Evolutionary conservation across 2,113 vertebrate species (phyloP).

Genomic region (Nansenia antarctica): DNA sequence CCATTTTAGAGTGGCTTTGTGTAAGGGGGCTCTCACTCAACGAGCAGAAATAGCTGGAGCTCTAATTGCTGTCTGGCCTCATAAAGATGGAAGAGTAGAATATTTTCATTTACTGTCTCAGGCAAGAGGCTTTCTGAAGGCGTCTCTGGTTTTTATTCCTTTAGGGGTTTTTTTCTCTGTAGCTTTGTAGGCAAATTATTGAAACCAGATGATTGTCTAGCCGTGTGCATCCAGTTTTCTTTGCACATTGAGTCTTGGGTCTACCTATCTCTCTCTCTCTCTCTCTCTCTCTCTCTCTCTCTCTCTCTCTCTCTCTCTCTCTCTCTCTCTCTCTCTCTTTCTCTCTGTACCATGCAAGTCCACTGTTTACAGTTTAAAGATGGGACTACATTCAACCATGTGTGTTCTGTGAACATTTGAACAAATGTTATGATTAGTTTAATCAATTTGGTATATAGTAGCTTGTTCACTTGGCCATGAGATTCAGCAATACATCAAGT

Average conservation of each 20-base stretch:
- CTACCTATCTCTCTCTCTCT: slow-evolving; percentile 10
- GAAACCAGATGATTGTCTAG: slow-evolving; percentile 63
- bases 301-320: slow-evolving; percentile 16
- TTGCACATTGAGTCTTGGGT: slow-evolving; percentile 10
- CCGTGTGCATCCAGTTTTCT: slow-evolving; percentile 26
- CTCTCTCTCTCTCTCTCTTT: slow-evolving; percentile 10
- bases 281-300: slow-evolving; percentile 16
- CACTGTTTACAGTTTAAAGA: slow-evolving; percentile 57
- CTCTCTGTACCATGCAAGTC: slow-evolving; percentile 27
- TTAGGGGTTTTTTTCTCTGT: slow-evolving; percentile 20
- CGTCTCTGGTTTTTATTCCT: slow-evolving; percentile 49
- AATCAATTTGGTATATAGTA: slow-evolving; percentile 34
- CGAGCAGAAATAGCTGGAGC: slow-evolving; percentile 52
- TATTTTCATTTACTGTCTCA: slow-evolving; percentile 43
- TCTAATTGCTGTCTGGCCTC: slow-evolving; percentile 65
- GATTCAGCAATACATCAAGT: slow-evolving; percentile 5
- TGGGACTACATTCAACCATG: slow-evolving; percentile 33
- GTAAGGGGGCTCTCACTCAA: slow-evolving; percentile 43
- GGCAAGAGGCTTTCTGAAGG: slow-evolving; percentile 28
- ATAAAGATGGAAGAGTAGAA: slow-evolving; percentile 34
- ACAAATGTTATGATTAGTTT: slow-evolving; percentile 20
- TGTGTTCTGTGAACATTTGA: slow-evolving; percentile 35
- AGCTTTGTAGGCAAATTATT: slow-evolving; percentile 50
- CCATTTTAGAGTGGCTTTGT: slow-evolving; percentile 47
- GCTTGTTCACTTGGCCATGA: slow-evolving; percentile 45